phyloP scores from a whole-genome alignment of 1,140 invertebrate genomes.

The Macrocentrus cingulum region DNA sequence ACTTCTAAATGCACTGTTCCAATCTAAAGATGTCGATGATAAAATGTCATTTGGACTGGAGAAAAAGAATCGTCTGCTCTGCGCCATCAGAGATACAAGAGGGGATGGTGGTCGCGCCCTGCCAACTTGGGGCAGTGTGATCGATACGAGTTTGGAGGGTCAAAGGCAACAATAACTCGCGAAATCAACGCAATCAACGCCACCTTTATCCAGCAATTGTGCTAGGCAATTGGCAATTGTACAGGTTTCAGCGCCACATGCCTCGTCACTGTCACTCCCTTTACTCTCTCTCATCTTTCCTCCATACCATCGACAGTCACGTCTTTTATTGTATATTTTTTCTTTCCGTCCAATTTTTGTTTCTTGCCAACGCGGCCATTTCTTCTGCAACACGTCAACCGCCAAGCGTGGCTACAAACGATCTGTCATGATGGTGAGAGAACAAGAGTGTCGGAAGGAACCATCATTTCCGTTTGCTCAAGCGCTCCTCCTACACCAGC shows the following conservation, averaged over 20 bases:
- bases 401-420: constrained; percentile 18
- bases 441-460: constrained; percentile 23
- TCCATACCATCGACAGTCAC: no score
- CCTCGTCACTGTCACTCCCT: constrained; percentile 28
- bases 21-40: no score
- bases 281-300: constrained; percentile 1
- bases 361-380: constrained; percentile 5
- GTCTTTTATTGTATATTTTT: neutral
- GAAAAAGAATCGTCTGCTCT: no score
- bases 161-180: constrained; percentile 31
- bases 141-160: constrained; percentile 12
- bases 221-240: constrained; percentile 36
- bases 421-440: neutral
- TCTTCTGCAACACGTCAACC: constrained; percentile 6
- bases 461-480: constrained; percentile 19
- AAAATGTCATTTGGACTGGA: no score
- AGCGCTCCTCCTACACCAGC: neutral
- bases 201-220: neutral
- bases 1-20: no score
- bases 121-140: constrained; percentile 1
- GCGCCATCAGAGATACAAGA: no score
- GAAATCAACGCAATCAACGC: constrained; percentile 38
- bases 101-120: no score
- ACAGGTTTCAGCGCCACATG: constrained; percentile 29
- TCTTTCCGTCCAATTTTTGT: constrained; percentile 15